phyloP scores from a whole-genome alignment of 2,888 invertebrate genomes.

The Pollenia angustigena region DNA sequence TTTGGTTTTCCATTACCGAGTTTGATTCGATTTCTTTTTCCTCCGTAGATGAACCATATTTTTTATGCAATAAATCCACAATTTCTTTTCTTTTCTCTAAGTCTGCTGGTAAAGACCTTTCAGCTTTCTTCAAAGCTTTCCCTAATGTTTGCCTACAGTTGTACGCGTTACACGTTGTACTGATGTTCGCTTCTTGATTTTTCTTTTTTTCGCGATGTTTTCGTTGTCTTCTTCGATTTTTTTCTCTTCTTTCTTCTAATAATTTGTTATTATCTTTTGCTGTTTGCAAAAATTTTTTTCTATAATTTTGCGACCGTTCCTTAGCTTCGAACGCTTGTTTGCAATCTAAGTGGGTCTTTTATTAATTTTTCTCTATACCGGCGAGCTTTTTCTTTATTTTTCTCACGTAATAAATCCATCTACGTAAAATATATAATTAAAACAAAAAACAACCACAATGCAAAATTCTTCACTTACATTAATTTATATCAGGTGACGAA shows the following conservation, averaged over 20 bases:
- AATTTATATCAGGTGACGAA: conserved; percentile 6
- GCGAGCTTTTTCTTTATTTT: background rate
- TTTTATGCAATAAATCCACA: conserved; percentile 40
- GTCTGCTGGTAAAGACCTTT: conserved; percentile 45
- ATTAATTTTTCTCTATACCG: conserved; percentile 30
- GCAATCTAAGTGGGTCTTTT: conserved; percentile 28
- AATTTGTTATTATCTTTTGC: conserved; percentile 14
- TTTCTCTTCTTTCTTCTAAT: conserved; percentile 23
- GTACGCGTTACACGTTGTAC: background rate
- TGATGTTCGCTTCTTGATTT: conserved; percentile 9
- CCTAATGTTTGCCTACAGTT: conserved; percentile 25
- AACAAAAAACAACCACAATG: conserved; percentile 4
- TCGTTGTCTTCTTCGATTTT: conserved; percentile 5
- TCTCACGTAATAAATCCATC: background rate
- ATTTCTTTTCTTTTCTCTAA: conserved; percentile 41
- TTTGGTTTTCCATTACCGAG: conserved; percentile 30
- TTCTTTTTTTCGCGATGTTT: conserved; percentile 1
- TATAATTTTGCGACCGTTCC: conserved; percentile 29
- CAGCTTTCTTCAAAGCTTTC: conserved; percentile 49
- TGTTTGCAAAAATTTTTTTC: conserved; percentile 29
- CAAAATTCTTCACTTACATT: conserved; percentile 23
- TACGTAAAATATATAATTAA: conserved; percentile 8
- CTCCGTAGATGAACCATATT: conserved; percentile 28
- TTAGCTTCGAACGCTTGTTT: conserved; percentile 22
- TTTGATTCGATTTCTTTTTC: conserved; percentile 8